Evolutionary conservation across 92 coral and sea anemone species (phyloP).

Genomic region (Palythoa heliodiscus): DNA sequence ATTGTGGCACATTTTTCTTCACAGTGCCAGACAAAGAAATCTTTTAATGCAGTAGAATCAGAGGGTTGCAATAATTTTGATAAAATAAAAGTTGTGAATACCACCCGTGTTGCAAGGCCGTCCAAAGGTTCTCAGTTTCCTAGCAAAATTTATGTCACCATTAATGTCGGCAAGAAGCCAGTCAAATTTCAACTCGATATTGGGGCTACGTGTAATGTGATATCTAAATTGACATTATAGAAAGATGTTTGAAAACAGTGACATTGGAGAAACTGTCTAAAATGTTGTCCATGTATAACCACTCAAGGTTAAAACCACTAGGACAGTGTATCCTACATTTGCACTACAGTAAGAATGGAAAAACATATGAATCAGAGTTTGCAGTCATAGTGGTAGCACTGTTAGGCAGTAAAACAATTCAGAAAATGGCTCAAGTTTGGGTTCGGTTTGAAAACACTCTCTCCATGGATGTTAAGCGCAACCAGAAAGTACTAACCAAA

Average conservation of each 20-base stretch:
- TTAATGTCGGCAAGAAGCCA: background rate
- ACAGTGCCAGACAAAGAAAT: background rate
- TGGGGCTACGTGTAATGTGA: background rate
- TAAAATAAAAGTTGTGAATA: background rate
- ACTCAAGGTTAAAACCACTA: background rate
- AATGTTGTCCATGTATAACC: background rate
- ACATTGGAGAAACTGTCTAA: no score
- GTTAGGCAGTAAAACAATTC: no score
- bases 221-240: background rate
- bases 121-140: background rate
- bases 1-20: background rate
- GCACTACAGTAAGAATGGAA: no score
- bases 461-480: no score
- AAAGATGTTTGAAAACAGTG: no score
- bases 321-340: no score
- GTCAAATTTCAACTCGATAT: background rate
- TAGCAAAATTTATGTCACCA: background rate
- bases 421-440: no score
- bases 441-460: no score
- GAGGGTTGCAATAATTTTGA: background rate
- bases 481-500: no score
- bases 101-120: background rate
- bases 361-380: no score
- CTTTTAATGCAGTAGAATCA: background rate
- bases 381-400: no score